These are phyloP conservation scores for Mystacides longicornis DNA, from an alignment of 2,888 invertebrate species.

Conservation along the genomic window DNA sequence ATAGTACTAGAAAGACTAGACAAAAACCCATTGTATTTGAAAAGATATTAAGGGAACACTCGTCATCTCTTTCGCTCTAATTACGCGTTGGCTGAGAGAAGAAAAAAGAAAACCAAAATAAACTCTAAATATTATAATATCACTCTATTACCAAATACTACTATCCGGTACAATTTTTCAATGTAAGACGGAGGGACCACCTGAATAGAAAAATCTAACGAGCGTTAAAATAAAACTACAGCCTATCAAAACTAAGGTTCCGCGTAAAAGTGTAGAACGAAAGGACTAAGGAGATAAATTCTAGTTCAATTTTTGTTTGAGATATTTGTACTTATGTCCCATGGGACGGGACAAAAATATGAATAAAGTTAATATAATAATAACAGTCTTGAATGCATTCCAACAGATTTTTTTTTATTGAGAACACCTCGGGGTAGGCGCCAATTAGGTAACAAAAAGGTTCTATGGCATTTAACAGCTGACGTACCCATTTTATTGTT, in stretches of 20 bases:
- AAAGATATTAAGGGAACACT: not conserved
- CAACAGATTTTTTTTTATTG: not conserved
- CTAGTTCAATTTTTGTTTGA: not conserved
- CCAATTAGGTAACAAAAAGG: constrained; percentile 2
- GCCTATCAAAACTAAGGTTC: not conserved
- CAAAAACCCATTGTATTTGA: not conserved
- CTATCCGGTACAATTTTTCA: constrained; percentile 1
- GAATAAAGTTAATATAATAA: not conserved
- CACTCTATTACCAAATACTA: not conserved
- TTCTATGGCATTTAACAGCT: constrained; percentile 1
- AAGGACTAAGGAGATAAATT: no score
- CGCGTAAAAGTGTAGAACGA: not conserved
- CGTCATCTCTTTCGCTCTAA: not conserved
- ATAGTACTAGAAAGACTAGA: not conserved
- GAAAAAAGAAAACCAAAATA: not conserved
- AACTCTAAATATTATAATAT: not conserved
- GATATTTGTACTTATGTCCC: no score
- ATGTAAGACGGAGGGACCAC: not conserved
- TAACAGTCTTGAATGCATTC: not conserved
- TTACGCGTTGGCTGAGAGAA: not conserved
- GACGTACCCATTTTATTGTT: constrained; percentile 1
- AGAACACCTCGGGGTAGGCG: constrained; percentile 1
- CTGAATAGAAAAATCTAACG: not conserved
- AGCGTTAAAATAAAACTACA: not conserved
- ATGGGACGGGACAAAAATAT: not conserved